Base-by-base conservation (phyloP, 2,113 vertebrate genomes). In the Ornithorhynchus anatinus region DNA sequence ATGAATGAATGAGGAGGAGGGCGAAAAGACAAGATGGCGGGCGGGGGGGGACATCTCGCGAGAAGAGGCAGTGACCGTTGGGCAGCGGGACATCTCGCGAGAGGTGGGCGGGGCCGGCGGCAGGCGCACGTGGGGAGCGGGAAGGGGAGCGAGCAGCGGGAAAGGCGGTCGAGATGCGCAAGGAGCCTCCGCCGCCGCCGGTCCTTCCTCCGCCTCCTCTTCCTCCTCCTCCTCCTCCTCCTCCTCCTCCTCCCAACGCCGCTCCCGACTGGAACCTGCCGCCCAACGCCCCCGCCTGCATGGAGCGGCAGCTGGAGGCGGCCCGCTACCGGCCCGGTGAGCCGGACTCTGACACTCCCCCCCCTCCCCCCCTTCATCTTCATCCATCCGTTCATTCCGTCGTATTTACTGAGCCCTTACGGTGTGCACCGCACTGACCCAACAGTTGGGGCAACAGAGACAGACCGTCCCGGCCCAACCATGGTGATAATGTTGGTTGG, bases 291-390 rank as follows among this genome's bases (percentile, higher is more conserved):
- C 97, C 97, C 4, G 96, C 96, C 1, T 97, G 96, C 74, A 98
- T 99, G 97, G 97, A 98, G 83, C 94, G 90, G 61, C 95, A 98
- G 48, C 89, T 99, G 81, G 95, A 96, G 42, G 84, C 94, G 20
- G 93, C 86, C 23, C 94, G 93, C 0, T 98, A 97, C 89, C 92
- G 96, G 79, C 73, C 91, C 86, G 97, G 95, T 95, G 71, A 84
- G 84, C 61, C 2, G 38, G 51, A 65, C 53, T 72, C 11, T 44
- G 22, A 20, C 15, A n/a, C n/a, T n/a, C n/a, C n/a, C n/a, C n/a
- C n/a, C n/a, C n/a, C n/a, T n/a, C n/a, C n/a, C n/a, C n/a, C n/a
- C n/a, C 42, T n/a, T 7, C 42, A 11, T 22, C n/a, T n/a, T n/a
- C 3, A n/a, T 5, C 17, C 40, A n/a, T n/a, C n/a, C n/a, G n/a